Evolutionary conservation across 2,113 vertebrate species (phyloP), one percentile per base, ranked within the genome.

Genomic region (Xiphias gladius): DNA sequence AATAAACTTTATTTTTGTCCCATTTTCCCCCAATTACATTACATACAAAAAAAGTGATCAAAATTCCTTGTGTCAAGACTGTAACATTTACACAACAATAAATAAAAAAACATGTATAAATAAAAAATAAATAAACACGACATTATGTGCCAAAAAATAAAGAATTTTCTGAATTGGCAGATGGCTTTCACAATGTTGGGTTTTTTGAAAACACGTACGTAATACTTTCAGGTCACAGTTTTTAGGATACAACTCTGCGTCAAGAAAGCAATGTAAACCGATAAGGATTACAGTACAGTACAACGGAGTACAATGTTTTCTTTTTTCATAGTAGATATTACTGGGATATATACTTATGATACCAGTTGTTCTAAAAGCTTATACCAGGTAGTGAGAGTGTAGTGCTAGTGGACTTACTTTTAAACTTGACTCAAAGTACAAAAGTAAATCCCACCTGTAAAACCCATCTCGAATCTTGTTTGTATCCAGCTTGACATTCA

Each of bases 191-290:
- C 92, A 92, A 94, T 92, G 82, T 93, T 92, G 90, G 81, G 63
- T 88, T 92, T 93, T 86, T 91, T 88, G 86, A 86, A 91, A 95
- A 94, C 89, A 93, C 85, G 86, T 92, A 90, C 66, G 54, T 74
- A 94, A 94, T 93, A 95, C 91, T 93, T 95, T 91, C 91, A 86
- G 87, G 85, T 95, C 95, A 96, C 94, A 96, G 95, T 95, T 94
- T 94, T 94, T 76, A 93, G 93, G 92, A 94, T 90, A 93, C 91
- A 90, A 94, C 86, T 92, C 86, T 89, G 86, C 90, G 88, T 88
- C 76, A 85, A 93, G 88, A 92, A 90, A 88, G 85, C 85, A 85
- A 93, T 90, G 93, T 92, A 94, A 95, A 94, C 94, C 88, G 13
- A 93, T 85, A 76, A 90, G 90, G 94, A 89, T 86, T 93, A 94